Base-by-base conservation (phyloP, 2,888 invertebrate species). In the Chrysolina haemoptera region DNA sequence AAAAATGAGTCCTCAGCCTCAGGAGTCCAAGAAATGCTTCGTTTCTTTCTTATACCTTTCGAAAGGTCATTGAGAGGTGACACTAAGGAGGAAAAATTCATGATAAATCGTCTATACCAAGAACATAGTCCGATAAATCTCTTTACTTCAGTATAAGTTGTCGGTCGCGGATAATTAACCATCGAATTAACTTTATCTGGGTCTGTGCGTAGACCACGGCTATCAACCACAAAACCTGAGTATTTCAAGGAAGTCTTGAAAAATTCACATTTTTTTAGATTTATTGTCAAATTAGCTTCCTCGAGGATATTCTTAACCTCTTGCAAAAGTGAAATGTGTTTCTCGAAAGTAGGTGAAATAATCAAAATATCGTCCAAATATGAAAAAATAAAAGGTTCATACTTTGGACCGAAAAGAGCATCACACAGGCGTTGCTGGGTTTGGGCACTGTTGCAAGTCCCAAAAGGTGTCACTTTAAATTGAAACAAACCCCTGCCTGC, bases 121-220 rank as follows among this genome's bases (percentile, higher is more conserved):
- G 65, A 65, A 22, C 65, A 68, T 64, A 83, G 67, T 0, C 83
- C 83, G 0, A 81, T 27, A 63, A 84, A 81, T 22, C 82, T 40
- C 53, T 82, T 82, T 2, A 82, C 43, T 70, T 82, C 80, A 0
- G 82, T 83, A 18, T 73, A 48, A 3, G 74, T 82, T 18, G 20
- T 50, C 0, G 82, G 81, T 1, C 64, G 71, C 4, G 81, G 79
- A 76, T 81, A 83, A 71, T 81, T 79, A 9, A 80, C 65, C 73
- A 83, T 83, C 14, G 79, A 71, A 1, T 64, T 50, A 10, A 84
- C 75, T 72, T 84, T 84, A 2, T 80, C 81, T 0, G 82, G 82
- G 67, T 84, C 80, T 0, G 82, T 82, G 2, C 76, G 63, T 8
- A 84, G 48, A 1, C 81, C 81, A 48, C 75, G 14, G 5, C 62